A percentile compares a stretch with the other conserved stretches of the same genome.
These are phyloP conservation scores for Teinopalpus imperialis DNA, from an alignment of 2,888 invertebrate species.

Conservation along the genomic window DNA sequence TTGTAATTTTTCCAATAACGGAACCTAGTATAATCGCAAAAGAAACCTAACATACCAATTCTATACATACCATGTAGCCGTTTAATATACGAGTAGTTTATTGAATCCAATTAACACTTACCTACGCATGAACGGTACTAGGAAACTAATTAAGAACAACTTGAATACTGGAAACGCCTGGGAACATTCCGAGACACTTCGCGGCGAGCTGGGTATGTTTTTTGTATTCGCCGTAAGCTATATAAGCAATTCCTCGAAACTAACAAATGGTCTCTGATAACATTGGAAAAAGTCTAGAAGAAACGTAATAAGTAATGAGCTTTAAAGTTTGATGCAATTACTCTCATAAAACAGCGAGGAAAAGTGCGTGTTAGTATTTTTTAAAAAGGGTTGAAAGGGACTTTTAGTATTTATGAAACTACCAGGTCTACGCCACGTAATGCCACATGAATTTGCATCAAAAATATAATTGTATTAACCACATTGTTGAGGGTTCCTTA, in stretches of 20 bases:
- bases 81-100: not conserved
- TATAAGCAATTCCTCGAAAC: not conserved
- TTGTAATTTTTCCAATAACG: too few relatives aligned
- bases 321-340: not conserved
- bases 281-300: not conserved
- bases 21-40: too few relatives aligned
- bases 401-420: too few relatives aligned
- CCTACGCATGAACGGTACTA: constrained; percentile 4
- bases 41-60: too few relatives aligned
- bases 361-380: not conserved
- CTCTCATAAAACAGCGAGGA: constrained; percentile 7
- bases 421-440: too few relatives aligned
- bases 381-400: not conserved
- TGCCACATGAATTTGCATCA: too few relatives aligned
- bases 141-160: constrained; percentile 17
- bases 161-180: constrained; percentile 23
- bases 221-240: constrained; percentile 6
- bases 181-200: constrained; percentile 23
- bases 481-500: too few relatives aligned
- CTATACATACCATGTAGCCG: too few relatives aligned
- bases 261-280: constrained; percentile 1
- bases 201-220: not conserved
- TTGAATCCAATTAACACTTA: constrained; percentile 20
- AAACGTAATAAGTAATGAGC: constrained; percentile 1
- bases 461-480: too few relatives aligned